Evolutionary conservation across 1,140 invertebrate genomes (phyloP).

Genomic region (Macrobrachium nipponense): DNA sequence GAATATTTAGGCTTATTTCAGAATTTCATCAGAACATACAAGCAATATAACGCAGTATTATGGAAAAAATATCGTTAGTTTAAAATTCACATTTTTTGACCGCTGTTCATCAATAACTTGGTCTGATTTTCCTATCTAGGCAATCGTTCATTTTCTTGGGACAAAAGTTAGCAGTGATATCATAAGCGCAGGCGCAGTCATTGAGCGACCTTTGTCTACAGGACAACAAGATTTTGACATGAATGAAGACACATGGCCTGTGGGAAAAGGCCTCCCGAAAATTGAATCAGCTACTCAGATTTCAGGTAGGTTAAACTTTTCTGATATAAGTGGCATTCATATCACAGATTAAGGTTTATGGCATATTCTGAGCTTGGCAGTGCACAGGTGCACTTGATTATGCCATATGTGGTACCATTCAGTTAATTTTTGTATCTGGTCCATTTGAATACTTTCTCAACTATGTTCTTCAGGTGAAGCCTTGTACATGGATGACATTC

Average conservation of each 20-base stretch:
- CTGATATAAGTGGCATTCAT: neutral
- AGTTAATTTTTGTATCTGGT: neutral
- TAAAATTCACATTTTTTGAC: too few relatives aligned
- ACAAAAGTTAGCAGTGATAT: slow-evolving; percentile 50
- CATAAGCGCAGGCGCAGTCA: slow-evolving; percentile 69
- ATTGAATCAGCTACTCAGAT: slow-evolving; percentile 74
- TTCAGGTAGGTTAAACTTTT: slow-evolving; percentile 32
- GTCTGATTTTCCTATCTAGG: slow-evolving; percentile 53
- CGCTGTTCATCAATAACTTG: too few relatives aligned
- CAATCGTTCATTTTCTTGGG: slow-evolving; percentile 64
- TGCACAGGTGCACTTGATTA: neutral
- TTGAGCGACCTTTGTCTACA: slow-evolving; percentile 75
- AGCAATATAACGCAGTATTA: too few relatives aligned
- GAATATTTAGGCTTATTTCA: too few relatives aligned
- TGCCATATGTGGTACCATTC: too few relatives aligned
- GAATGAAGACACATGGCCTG: slow-evolving; percentile 80
- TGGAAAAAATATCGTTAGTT: too few relatives aligned
- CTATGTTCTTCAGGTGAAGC: slow-evolving; percentile 71
- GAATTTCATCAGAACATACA: too few relatives aligned
- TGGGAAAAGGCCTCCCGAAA: slow-evolving; percentile 83
- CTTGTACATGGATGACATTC: slow-evolving; percentile 70
- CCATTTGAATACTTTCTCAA: neutral
- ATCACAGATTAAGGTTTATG: neutral
- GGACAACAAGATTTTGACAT: slow-evolving; percentile 81
- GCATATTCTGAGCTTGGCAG: too few relatives aligned